phyloP scores from a whole-genome alignment of 2,797 vertebrate species.

The Neoniphon sammara region DNA sequence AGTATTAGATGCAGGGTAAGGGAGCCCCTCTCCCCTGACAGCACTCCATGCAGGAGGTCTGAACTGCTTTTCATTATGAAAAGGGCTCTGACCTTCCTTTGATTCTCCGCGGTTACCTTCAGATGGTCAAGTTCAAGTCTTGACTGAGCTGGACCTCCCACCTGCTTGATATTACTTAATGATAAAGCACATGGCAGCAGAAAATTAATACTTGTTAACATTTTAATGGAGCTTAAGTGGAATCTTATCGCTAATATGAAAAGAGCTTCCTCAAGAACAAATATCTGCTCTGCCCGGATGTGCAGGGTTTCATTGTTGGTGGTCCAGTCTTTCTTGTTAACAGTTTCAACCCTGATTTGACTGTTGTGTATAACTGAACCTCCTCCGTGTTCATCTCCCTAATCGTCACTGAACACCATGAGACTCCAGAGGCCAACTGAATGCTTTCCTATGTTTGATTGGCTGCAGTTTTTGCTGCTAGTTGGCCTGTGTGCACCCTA shows the following conservation, averaged over 20 bases:
- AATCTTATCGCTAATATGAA: background rate
- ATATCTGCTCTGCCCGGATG: background rate
- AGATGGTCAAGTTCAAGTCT: conserved; percentile 6
- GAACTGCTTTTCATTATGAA: background rate
- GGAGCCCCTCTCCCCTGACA: background rate
- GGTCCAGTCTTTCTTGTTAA: conserved; percentile 5
- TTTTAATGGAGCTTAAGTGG: conserved; percentile 1
- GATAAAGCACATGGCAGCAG: background rate
- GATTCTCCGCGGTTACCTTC: conserved; percentile 13
- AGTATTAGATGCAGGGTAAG: conserved; percentile 1
- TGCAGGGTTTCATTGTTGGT: background rate
- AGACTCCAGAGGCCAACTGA: conserved; percentile 13
- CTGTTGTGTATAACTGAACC: background rate
- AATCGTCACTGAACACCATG: background rate
- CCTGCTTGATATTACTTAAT: background rate
- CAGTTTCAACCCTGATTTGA: background rate
- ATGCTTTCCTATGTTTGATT: background rate
- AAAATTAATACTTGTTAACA: background rate
- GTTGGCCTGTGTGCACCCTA: background rate
- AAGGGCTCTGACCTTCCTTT: conserved; percentile 13
- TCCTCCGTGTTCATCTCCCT: background rate
- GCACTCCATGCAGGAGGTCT: background rate
- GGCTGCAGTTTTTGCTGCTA: background rate
- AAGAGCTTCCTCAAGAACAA: background rate
- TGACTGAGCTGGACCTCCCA: background rate